phyloP scores from a whole-genome alignment of 2,888 invertebrate genomes.

The Lomographa bimaculata region DNA sequence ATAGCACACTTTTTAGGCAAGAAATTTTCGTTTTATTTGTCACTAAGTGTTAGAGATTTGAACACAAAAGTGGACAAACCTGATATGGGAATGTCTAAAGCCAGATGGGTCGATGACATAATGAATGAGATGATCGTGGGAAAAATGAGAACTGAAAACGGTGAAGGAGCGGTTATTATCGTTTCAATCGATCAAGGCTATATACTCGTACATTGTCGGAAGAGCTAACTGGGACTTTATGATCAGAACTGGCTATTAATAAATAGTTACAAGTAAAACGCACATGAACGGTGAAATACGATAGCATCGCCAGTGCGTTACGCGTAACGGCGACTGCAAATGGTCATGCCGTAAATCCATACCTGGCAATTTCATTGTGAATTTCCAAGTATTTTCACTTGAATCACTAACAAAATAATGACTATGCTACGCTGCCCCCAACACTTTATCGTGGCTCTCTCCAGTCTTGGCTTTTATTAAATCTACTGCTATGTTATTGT shows the following conservation, averaged over 20 bases:
- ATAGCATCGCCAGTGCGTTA: slow-evolving; percentile 45
- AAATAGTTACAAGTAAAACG: slow-evolving; percentile 35
- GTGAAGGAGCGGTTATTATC: slow-evolving; percentile 1
- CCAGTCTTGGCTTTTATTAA: slow-evolving; percentile 65
- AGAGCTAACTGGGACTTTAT: slow-evolving; percentile 1
- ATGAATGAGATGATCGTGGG: slow-evolving; percentile 17
- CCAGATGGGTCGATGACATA: slow-evolving; percentile 17
- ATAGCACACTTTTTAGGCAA: slow-evolving; percentile 22
- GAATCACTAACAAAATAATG: slow-evolving; percentile 71
- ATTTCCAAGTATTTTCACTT: slow-evolving; percentile 73
- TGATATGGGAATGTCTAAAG: slow-evolving; percentile 11
- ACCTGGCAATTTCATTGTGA: slow-evolving; percentile 65
- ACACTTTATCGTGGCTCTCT: slow-evolving; percentile 72
- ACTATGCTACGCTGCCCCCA: slow-evolving; percentile 56
- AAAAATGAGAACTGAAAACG: slow-evolving; percentile 3
- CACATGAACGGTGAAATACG: slow-evolving; percentile 47
- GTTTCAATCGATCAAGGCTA: slow-evolving; percentile 4
- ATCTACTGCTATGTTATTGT: slow-evolving; percentile 65
- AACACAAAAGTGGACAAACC: slow-evolving; percentile 11
- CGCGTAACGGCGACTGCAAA: slow-evolving; percentile 47
- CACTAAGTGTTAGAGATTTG: slow-evolving; percentile 7
- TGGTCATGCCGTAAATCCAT: slow-evolving; percentile 49
- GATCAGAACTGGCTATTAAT: slow-evolving; percentile 4
- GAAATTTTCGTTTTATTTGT: slow-evolving; percentile 12
- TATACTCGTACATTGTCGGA: slow-evolving; percentile 9